phyloP scores from a whole-genome alignment of 2,797 vertebrate genomes.

The Triplophysa yarkandensis region DNA sequence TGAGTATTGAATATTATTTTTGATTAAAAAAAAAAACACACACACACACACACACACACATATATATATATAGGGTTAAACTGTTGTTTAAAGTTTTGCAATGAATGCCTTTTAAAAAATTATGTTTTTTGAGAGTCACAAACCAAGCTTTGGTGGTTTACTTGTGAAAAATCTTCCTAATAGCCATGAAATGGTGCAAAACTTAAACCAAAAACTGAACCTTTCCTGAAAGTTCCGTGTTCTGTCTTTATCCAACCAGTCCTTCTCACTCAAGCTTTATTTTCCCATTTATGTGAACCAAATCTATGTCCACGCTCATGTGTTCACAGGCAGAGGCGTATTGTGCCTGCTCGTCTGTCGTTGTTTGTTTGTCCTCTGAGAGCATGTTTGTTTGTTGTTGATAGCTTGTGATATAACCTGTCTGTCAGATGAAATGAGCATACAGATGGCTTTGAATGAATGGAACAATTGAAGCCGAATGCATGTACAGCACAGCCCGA shows the following conservation, averaged over 20 bases:
- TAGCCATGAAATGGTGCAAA: neutral
- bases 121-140: too few species aligned
- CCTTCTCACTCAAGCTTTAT: neutral
- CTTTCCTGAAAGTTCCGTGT: neutral
- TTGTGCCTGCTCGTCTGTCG: constrained; percentile 37
- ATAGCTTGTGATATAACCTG: constrained; percentile 31
- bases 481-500: constrained; percentile 11
- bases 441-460: constrained; percentile 34
- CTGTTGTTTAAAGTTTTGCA: too few species aligned
- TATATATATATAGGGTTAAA: too few species aligned
- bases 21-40: too few species aligned
- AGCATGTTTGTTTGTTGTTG: constrained; percentile 32
- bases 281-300: constrained; percentile 19
- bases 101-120: too few species aligned
- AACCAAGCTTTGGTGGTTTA: too few species aligned
- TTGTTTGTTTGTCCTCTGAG: constrained; percentile 45
- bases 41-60: too few species aligned
- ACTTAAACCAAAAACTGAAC: neutral
- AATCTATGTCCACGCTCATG: constrained; percentile 21
- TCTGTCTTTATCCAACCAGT: constrained; percentile 3
- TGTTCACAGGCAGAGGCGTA: constrained; percentile 34
- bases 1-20: too few species aligned
- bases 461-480: constrained; percentile 38
- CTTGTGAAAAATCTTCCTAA: too few species aligned
- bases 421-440: constrained; percentile 33